These are phyloP conservation scores for Lasioglossum lativentre DNA, from an alignment of 2,888 invertebrate genomes.

Conservation along the genomic window DNA sequence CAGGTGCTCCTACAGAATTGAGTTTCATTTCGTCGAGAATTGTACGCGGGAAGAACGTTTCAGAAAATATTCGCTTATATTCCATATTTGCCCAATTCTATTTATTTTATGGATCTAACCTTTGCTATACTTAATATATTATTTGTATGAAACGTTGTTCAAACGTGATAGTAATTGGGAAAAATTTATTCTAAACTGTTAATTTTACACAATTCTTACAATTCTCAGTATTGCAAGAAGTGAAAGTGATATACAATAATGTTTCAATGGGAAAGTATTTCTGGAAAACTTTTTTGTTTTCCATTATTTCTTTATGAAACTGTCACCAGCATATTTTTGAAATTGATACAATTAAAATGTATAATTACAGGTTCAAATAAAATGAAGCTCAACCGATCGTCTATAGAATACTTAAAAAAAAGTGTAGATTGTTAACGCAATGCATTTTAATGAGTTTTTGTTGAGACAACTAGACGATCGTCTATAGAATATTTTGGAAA, in stretches of 20 bases:
- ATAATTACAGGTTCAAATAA: too few relatives aligned
- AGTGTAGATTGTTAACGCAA: not conserved
- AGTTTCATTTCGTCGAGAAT: not conserved
- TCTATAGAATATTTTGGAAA: not conserved
- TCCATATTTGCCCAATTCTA: not conserved
- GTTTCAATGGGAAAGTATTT: too few relatives aligned
- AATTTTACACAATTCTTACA: not conserved
- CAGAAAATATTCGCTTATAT: not conserved
- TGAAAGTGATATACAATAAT: not conserved
- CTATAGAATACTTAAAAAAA: not conserved
- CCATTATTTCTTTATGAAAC: too few relatives aligned
- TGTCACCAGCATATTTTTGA: too few relatives aligned
- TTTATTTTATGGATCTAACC: not conserved
- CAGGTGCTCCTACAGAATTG: not conserved
- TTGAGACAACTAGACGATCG: too few relatives aligned
- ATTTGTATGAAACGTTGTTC: not conserved
- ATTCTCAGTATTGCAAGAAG: too few relatives aligned
- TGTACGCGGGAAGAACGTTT: not conserved
- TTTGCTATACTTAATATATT: not conserved
- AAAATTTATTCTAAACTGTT: not conserved
- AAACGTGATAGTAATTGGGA: not conserved
- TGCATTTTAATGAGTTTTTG: too few relatives aligned
- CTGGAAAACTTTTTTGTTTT: too few relatives aligned
- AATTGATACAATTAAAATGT: too few relatives aligned
- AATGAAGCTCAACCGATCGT: not conserved